A percentile compares a stretch with the other conserved stretches of the same genome.
These are phyloP conservation scores for Pocillopora damicornis DNA, from an alignment of 64 coral and sea anemone genomes.

Conservation along the genomic window DNA sequence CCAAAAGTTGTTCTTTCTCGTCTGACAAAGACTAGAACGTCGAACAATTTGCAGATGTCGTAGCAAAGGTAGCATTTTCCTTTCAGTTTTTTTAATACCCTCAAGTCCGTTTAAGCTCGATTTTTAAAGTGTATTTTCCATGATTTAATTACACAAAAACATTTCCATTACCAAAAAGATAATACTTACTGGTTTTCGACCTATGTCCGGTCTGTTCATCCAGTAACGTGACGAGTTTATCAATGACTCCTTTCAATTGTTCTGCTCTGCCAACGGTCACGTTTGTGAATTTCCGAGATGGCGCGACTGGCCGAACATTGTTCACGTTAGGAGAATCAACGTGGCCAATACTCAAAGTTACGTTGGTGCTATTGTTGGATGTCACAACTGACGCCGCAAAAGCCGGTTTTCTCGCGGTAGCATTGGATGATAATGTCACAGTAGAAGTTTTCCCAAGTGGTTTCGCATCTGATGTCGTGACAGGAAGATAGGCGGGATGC, in stretches of 20 bases:
- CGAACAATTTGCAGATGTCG: no score
- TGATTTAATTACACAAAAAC: no score
- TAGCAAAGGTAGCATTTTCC: no score
- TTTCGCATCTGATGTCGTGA: not conserved
- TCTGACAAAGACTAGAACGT: no score
- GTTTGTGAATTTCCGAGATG: not conserved
- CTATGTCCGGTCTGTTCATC: not conserved
- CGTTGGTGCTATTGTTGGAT: not conserved
- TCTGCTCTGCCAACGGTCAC: not conserved
- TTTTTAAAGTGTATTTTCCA: no score
- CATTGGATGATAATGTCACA: not conserved
- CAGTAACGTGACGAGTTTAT: not conserved
- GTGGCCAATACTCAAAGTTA: not conserved
- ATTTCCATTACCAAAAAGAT: not conserved
- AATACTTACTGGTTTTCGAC: not conserved
- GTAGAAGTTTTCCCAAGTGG: not conserved
- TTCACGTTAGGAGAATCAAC: not conserved
- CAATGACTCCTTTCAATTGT: not conserved
- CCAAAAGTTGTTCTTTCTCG: no score
- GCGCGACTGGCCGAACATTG: not conserved
- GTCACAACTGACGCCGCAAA: not conserved
- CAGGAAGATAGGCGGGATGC: not conserved
- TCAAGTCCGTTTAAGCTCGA: no score
- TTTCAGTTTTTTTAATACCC: no score
- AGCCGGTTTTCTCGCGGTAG: not conserved